phyloP scores from a whole-genome alignment of 2,888 invertebrate species.

The Tolmerus cingulatus region DNA sequence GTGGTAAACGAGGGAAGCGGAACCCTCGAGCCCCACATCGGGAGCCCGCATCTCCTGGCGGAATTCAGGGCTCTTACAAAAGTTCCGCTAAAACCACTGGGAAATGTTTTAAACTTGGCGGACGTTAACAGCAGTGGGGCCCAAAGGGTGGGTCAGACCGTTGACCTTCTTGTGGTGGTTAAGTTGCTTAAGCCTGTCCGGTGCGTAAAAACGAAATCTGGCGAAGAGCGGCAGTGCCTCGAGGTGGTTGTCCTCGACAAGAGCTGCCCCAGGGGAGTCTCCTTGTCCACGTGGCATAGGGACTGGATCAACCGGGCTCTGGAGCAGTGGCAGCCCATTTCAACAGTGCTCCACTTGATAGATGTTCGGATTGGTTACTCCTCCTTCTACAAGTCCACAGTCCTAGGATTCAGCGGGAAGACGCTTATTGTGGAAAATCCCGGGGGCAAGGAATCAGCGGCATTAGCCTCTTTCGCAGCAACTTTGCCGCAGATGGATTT shows the following conservation, averaged over 20 bases:
- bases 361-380: constrained; percentile 73
- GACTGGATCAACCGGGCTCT: constrained; percentile 72
- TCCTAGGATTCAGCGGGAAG: constrained; percentile 65
- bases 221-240: constrained; percentile 69
- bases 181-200: constrained; percentile 71
- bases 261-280: constrained; percentile 67
- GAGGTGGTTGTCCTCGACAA: constrained; percentile 74
- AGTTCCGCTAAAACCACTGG: constrained; percentile 70
- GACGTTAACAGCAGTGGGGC: constrained; percentile 54
- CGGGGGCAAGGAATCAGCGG: constrained; percentile 69
- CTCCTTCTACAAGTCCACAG: constrained; percentile 65
- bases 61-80: constrained; percentile 67
- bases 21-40: constrained; percentile 69
- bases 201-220: constrained; percentile 70
- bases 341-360: constrained; percentile 76
- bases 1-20: constrained; percentile 73
- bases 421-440: constrained; percentile 80
- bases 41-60: constrained; percentile 62
- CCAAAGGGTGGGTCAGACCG: constrained; percentile 53
- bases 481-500: constrained; percentile 58
- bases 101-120: constrained; percentile 53
- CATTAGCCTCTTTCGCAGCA: constrained; percentile 66
- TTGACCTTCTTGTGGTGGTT: constrained; percentile 76
- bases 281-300: constrained; percentile 72
- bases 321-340: constrained; percentile 70